Base-by-base conservation (phyloP, 1,140 invertebrate species). In the Teleopsis dalmanni region DNA sequence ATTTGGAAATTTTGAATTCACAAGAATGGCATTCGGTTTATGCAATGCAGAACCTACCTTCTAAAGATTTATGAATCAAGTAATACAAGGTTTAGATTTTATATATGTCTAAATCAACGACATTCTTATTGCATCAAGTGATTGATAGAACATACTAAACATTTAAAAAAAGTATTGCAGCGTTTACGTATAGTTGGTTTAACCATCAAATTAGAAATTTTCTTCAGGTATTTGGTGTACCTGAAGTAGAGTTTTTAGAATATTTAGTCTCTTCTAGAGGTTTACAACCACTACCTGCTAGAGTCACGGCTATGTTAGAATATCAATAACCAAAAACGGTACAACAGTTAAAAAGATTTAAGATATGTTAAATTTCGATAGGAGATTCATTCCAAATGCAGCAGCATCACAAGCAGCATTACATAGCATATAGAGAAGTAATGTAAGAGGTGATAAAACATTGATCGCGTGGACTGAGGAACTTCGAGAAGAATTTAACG, bases 11-110 rank as follows among this genome's bases (percentile, higher is more conserved):
- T 27, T 42, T 27, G 40, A 29, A 16, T 42, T 27, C 31, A 4
- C 21, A 7, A 29, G 11, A 26, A 29, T 42, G 40, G 19, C 40
- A 14, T 42, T 42, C 21, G 40, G 40, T n/a, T 42, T 42, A 18
- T 29, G 26, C 23, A 42, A 42, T 14, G 40, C 40, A n/a, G 40
- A 25, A 27, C 40, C 27, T 18, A 29, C 40, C 3, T 42, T 42
- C 14, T 16, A 42, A 27, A 4, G 26, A n/a, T 42, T 42, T 27
- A 42, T 42, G 26, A 25, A 42, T 16, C 25, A 42, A 16, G 14
- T 42, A 10, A 3, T 5, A 42, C 16, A 27, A 27, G 6, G 21
- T 18, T 29, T 44, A 10, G 13, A 43, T 43, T 29, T 29, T 27
- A 8, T 42, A n/a, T 14, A 27, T 16, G 10, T 29, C 11, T 29